Percentiles rank a stretch among this genome's conserved stretches.
These are phyloP conservation scores for Odocoileus virginianus DNA, from an alignment of 2,113 vertebrate species.

Conservation along the genomic window DNA sequence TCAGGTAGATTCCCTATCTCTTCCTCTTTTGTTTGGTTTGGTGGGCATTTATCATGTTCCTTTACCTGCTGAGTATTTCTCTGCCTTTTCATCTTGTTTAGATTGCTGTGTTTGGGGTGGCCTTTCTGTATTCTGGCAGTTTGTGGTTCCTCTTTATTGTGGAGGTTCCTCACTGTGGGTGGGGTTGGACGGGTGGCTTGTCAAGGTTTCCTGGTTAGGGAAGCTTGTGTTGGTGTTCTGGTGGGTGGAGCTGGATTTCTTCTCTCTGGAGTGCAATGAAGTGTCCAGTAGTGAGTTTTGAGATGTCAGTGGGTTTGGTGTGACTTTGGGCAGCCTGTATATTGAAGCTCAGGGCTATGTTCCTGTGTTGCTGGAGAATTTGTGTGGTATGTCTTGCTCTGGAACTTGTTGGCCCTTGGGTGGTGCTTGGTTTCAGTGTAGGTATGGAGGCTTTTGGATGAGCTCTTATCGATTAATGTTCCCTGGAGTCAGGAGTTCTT, in stretches of 20 bases:
- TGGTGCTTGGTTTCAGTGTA: not conserved
- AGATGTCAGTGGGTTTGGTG: not conserved
- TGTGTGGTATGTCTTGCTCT: not conserved
- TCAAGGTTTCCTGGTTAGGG: not conserved
- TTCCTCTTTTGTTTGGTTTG: not conserved
- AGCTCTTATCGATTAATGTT: not conserved
- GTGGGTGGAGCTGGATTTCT: not conserved
- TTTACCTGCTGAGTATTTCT: not conserved
- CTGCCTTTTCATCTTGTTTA: not conserved
- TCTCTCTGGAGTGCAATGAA: not conserved
- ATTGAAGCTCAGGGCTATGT: not conserved
- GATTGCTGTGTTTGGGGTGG: not conserved
- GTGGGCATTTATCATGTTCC: not conserved
- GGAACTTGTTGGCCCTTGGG: not conserved
- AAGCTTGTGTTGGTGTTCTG: not conserved
- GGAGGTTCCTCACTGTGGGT: not conserved
- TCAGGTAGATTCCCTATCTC: not conserved
- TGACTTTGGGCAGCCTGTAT: not conserved
- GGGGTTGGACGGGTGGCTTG: not conserved
- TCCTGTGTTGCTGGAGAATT: not conserved
- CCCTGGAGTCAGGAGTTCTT: not conserved
- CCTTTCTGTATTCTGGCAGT: not conserved
- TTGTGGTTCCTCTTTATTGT: not conserved
- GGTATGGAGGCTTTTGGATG: not conserved
- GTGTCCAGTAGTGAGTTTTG: not conserved